A percentile compares a stretch with the other conserved stretches of the same genome.
Evolutionary conservation across 2,888 invertebrate genomes (phyloP).

Genomic region (Sussaba pulchella): DNA sequence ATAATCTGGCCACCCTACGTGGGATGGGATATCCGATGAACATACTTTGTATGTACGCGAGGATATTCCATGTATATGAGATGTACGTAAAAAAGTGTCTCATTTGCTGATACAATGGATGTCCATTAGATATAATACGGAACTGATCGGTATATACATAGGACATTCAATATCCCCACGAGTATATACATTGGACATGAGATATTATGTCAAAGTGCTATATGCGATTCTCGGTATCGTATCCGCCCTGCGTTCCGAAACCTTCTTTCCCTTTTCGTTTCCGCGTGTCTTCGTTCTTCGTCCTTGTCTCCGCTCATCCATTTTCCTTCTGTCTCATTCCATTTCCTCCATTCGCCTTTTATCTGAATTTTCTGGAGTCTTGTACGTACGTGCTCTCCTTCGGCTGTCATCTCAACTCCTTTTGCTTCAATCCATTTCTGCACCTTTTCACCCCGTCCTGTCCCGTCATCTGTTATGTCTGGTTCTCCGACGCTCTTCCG

Average conservation of each 20-base stretch:
- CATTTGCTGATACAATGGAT: too few species aligned
- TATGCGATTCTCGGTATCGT: background rate
- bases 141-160: too few species aligned
- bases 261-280: background rate
- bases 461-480: constrained; percentile 19
- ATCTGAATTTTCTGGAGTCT: constrained; percentile 25
- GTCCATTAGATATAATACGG: too few species aligned
- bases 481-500: background rate
- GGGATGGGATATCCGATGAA: too few species aligned
- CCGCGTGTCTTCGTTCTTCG: background rate
- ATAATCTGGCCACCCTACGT: too few species aligned
- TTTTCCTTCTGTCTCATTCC: constrained; percentile 10
- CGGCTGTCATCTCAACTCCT: constrained; percentile 1
- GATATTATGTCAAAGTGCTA: too few species aligned
- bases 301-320: background rate
- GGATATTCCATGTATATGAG: too few species aligned
- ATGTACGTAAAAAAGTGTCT: too few species aligned
- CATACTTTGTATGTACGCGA: too few species aligned
- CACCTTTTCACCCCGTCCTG: background rate
- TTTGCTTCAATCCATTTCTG: constrained; percentile 20
- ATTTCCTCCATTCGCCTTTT: constrained; percentile 12
- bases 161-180: too few species aligned
- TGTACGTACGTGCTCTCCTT: constrained; percentile 6
- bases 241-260: background rate
- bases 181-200: too few species aligned